These are phyloP conservation scores for Napeogenes sylphis DNA, from an alignment of 2,888 invertebrate species.

Conservation along the genomic window DNA sequence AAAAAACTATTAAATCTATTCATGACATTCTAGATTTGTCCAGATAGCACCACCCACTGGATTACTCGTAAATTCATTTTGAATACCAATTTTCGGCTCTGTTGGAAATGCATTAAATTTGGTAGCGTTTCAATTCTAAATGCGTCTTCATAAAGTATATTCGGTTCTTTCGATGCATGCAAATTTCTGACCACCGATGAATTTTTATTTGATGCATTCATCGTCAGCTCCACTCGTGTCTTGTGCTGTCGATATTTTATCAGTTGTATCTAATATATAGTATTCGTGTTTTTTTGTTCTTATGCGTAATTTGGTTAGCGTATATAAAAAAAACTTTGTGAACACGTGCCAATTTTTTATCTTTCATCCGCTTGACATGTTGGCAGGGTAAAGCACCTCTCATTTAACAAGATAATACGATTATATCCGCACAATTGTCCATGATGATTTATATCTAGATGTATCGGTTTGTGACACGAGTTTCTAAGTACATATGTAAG, in stretches of 20 bases:
- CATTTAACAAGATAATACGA: conserved; percentile 24
- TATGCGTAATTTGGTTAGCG: conserved; percentile 27
- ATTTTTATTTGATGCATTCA: conserved; percentile 14
- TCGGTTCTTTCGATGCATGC: conserved; percentile 34
- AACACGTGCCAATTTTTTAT: conserved; percentile 32
- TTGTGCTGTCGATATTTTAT: not conserved
- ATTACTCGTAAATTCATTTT: conserved; percentile 61
- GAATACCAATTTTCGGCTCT: conserved; percentile 61
- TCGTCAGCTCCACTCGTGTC: not conserved
- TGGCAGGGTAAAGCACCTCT: conserved; percentile 31
- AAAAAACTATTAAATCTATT: conserved; percentile 48
- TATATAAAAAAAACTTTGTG: conserved; percentile 24
- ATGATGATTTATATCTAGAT: conserved; percentile 3
- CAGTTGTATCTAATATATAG: not conserved
- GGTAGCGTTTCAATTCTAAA: conserved; percentile 59
- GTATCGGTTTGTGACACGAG: not conserved
- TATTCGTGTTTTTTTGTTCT: conserved; percentile 16
- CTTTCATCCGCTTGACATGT: conserved; percentile 23
- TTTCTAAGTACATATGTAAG: not conserved
- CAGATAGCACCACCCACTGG: conserved; percentile 61
- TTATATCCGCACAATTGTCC: conserved; percentile 8
- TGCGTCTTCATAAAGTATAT: conserved; percentile 57
- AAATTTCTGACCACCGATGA: conserved; percentile 31
- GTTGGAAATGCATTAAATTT: conserved; percentile 59
- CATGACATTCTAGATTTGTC: conserved; percentile 60